phyloP scores from a whole-genome alignment of 2,113 vertebrate species.

The Cavia aperea region DNA sequence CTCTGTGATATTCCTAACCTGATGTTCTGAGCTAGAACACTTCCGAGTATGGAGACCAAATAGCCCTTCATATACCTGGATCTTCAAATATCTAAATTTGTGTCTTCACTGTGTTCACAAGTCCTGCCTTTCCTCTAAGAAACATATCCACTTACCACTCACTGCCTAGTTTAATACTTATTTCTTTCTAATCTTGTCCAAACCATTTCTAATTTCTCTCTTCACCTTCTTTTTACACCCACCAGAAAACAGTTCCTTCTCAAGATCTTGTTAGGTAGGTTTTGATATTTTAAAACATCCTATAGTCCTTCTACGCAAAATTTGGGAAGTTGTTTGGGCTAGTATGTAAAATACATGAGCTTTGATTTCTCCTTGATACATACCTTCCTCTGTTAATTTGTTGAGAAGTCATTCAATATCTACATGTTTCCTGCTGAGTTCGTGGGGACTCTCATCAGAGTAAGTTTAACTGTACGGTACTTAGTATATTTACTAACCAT shows the following conservation, averaged over 20 bases:
- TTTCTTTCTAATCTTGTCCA: not conserved
- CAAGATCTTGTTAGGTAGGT: not conserved
- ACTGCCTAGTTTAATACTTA: not conserved
- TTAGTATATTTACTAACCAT: not conserved
- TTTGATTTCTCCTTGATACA: not conserved
- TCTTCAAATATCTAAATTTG: not conserved
- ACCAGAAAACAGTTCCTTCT: not conserved
- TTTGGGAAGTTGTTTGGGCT: not conserved
- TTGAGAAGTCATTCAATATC: not conserved
- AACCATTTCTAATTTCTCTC: not conserved
- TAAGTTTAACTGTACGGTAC: not conserved
- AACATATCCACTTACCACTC: not conserved
- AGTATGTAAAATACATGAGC: not conserved
- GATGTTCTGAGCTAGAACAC: not conserved
- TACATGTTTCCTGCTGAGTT: not conserved
- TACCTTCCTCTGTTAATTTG: not conserved
- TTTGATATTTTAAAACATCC: not conserved
- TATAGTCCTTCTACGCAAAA: not conserved
- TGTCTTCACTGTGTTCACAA: not conserved
- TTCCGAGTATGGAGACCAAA: not conserved
- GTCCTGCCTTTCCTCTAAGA: not conserved
- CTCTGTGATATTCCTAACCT: not conserved
- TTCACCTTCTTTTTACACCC: not conserved
- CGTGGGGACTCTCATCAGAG: not conserved
- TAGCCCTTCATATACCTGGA: not conserved